Evolutionary conservation across 2,888 invertebrate genomes (phyloP), one percentile per base, ranked within the genome.

Genomic region (Microplitis deprimator): DNA sequence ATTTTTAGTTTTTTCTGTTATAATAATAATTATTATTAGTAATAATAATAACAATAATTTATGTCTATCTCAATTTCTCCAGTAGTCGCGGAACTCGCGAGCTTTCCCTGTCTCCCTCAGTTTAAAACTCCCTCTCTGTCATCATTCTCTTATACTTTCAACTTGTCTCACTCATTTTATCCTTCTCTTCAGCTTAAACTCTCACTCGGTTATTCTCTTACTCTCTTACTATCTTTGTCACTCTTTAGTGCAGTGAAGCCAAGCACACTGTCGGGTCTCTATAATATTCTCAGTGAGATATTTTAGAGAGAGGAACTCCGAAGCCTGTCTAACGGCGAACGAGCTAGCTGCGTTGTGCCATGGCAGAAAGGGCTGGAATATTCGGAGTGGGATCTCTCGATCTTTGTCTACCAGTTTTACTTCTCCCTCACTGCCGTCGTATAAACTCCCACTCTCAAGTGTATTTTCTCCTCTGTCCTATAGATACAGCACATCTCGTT

Each of bases 271-370:
- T 61, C 39, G 71, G 83, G 79, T 84, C 84, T 86, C 86, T 86
- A 87, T 87, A 86, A 87, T 87, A 87, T 87, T 87, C 85, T 85
- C 84, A 83, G 86, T 82, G 87, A 87, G 85, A 86, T 87, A 87
- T 87, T 86, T 86, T 85, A 83, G 85, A 83, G 84, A 83, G 85
- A 83, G 83, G 80, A 78, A 69, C 79, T 81, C 79, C 79, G 80
- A 79, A 80, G 83, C 82, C 81, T 79, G 81, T 84, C 82, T 82
- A 82, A 84, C 82, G 82, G 83, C 65, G 73, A 71, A 67, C 62
- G 75, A 77, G 17, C 13, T 50, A 50, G 50, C 50, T 50, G 10
- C 17, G 62, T 75, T 13, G 40, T 59, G 61, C 29, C 77, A 77
- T 59, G 61, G n/a, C 77, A 77, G 78, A 68, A 75, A 79, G 73